These are phyloP conservation scores for Azorinus chamasolen DNA, from an alignment of 2,888 invertebrate species.

Conservation along the genomic window DNA sequence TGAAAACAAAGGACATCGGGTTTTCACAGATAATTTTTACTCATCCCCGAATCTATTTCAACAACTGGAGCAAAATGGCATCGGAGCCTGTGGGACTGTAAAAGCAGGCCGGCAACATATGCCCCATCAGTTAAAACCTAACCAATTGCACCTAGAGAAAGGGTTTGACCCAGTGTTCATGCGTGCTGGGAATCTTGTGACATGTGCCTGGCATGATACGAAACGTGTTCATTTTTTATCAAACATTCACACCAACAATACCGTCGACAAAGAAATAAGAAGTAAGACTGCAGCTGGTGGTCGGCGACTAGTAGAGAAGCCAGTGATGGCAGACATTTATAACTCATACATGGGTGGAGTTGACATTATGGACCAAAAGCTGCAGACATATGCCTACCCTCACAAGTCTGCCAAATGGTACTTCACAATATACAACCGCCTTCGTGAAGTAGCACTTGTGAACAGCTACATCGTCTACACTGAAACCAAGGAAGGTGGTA, in stretches of 20 bases:
- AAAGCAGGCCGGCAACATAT: slow-evolving; percentile 42
- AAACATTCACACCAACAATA: slow-evolving; percentile 15
- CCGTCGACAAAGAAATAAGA: slow-evolving; percentile 22
- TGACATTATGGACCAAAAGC: slow-evolving; percentile 18
- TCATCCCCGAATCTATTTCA: slow-evolving; percentile 27
- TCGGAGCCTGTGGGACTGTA: slow-evolving; percentile 51
- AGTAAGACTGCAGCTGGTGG: slow-evolving; percentile 9
- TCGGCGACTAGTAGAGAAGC: slow-evolving; percentile 24
- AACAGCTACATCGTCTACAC: slow-evolving; percentile 60
- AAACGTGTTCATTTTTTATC: slow-evolving; percentile 52
- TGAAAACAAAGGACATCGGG: slow-evolving; percentile 40
- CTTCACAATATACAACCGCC: background rate
- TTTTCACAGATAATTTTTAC: slow-evolving; percentile 50
- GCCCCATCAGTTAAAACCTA: slow-evolving; percentile 38
- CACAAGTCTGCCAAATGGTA: slow-evolving; percentile 14
- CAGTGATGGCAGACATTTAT: slow-evolving; percentile 34
- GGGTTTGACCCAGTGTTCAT: slow-evolving; percentile 62
- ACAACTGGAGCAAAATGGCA: slow-evolving; percentile 21
- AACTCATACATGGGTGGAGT: slow-evolving; percentile 39
- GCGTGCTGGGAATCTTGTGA: slow-evolving; percentile 36
- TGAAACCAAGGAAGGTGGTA: slow-evolving; percentile 7
- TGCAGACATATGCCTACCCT: slow-evolving; percentile 21
- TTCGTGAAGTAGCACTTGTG: slow-evolving; percentile 48
- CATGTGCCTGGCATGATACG: slow-evolving; percentile 63
- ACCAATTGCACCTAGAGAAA: slow-evolving; percentile 29